Percentiles rank a stretch among this genome's conserved stretches.
phyloP scores from a whole-genome alignment of 2,797 vertebrate genomes.

The Fistularia commersonii region DNA sequence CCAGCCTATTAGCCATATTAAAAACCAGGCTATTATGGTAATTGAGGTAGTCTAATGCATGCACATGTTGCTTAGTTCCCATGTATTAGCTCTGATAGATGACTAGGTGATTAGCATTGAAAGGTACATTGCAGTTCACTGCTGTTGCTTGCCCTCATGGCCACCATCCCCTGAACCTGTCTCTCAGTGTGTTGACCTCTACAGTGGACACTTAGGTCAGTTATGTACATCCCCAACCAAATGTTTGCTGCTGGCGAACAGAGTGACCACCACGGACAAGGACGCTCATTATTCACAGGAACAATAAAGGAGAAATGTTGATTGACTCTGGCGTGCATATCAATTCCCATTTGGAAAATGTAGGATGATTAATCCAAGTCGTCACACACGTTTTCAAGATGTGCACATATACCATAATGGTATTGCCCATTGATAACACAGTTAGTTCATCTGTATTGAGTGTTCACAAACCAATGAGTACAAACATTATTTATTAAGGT shows the following conservation, averaged over 20 bases:
- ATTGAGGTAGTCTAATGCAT: constrained; percentile 77
- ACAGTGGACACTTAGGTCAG: constrained; percentile 46
- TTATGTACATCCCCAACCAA: constrained; percentile 32
- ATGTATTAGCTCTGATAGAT: constrained; percentile 81
- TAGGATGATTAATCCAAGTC: too few relatives aligned
- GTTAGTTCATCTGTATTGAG: too few relatives aligned
- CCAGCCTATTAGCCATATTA: constrained; percentile 83
- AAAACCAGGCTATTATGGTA: constrained; percentile 81
- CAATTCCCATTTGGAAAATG: too few relatives aligned
- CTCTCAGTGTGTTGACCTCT: constrained; percentile 51
- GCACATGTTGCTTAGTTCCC: constrained; percentile 76
- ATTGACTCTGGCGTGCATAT: too few relatives aligned
- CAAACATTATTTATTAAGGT: too few relatives aligned
- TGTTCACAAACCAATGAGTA: too few relatives aligned
- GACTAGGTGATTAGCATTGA: constrained; percentile 72
- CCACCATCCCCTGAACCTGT: constrained; percentile 47
- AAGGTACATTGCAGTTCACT: constrained; percentile 61
- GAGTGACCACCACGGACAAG: constrained; percentile 29
- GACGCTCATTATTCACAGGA: constrained; percentile 28
- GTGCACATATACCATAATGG: too few relatives aligned
- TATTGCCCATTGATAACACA: too few relatives aligned
- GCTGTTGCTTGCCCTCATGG: constrained; percentile 32
- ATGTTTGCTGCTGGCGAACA: constrained; percentile 39
- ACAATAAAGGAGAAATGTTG: constrained; percentile 14
- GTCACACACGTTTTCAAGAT: too few relatives aligned